Base-by-base conservation (phyloP, 2,113 vertebrate genomes). In the Ranitomeya imitator region DNA sequence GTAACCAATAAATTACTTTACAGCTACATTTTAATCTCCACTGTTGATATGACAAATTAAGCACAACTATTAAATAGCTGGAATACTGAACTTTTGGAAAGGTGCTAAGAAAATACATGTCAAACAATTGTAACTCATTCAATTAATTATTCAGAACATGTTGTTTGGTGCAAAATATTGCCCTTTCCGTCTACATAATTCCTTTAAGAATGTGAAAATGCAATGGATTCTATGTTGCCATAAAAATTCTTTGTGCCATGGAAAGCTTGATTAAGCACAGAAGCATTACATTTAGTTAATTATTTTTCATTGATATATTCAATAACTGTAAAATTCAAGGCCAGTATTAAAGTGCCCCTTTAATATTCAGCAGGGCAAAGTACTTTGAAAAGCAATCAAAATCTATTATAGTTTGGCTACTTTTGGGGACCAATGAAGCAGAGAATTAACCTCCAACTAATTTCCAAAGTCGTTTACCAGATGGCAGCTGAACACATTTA, bases 361-460 rank as follows among this genome's bases (percentile, higher is more conserved):
- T 57, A 91, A 91, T 93, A 93, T 92, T 91, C 93, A 90, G 93
- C 85, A 92, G 90, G 87, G 90, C 84, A 92, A 93, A 86, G 84
- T 86, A 90, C 84, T 94, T 94, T 60, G 18, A 91, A 92, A 91
- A 92, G 86, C 92, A 91, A 93, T 93, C 90, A 93, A 93, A 95
- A 93, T 94, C 91, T 94, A 94, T 95, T 94, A 93, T n/a, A 91
- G 86, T 93, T 93, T 92, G 92, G 91, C 91, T 92, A 94, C 91
- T 94, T 92, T 90, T 86, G 65, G 89, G 90, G 92, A 82, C n/a
- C 93, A 94, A 92, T 94, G 94, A 95, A 92, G 91, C 93, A 95
- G 92, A 94, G 93, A 94, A 95, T 95, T 95, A 94, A 95, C 93
- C 93, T 95, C 93, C 91, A 94, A 94, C 91, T 95, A 93, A 94